These are phyloP conservation scores for Drosophila parvula DNA, from an alignment of 1,140 invertebrate species.

Conservation along the genomic window DNA sequence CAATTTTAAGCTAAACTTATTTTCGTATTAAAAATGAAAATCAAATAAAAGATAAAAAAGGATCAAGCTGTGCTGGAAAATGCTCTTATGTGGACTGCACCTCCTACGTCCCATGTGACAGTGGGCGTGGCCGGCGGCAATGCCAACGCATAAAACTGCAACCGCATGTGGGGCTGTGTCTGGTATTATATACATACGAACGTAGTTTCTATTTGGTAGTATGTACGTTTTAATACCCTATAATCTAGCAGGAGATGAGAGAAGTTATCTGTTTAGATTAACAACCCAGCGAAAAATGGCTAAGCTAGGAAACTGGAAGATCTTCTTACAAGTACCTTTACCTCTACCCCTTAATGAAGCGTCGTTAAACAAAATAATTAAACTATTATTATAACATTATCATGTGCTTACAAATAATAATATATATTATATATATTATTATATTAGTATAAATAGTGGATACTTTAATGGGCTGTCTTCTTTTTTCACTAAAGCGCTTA, in stretches of 20 bases:
- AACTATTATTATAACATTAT: no score
- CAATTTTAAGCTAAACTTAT: constrained; percentile 83
- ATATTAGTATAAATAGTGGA: neutral
- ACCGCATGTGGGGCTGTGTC: constrained; percentile 56
- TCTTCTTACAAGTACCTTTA: no score
- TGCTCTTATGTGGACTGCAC: constrained; percentile 46
- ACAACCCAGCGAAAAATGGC: neutral
- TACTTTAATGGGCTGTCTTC: neutral
- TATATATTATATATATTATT: no score
- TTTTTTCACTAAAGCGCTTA: neutral
- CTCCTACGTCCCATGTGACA: constrained; percentile 54
- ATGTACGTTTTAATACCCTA: constrained; percentile 7
- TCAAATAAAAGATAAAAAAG: constrained; percentile 83
- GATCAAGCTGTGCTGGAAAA: constrained; percentile 74
- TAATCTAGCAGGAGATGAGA: neutral
- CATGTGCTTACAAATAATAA: no score
- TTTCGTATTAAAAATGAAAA: constrained; percentile 83
- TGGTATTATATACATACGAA: constrained; percentile 14
- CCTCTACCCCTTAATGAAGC: no score
- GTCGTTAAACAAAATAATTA: no score
- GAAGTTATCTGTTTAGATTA: neutral
- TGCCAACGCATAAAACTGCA: constrained; percentile 76
- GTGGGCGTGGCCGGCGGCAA: constrained; percentile 54
- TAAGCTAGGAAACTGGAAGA: neutral
- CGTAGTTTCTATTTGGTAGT: neutral